Conservation (phyloP, 2,888 invertebrate genomes). For the Argyra leucocephala region DNA sequence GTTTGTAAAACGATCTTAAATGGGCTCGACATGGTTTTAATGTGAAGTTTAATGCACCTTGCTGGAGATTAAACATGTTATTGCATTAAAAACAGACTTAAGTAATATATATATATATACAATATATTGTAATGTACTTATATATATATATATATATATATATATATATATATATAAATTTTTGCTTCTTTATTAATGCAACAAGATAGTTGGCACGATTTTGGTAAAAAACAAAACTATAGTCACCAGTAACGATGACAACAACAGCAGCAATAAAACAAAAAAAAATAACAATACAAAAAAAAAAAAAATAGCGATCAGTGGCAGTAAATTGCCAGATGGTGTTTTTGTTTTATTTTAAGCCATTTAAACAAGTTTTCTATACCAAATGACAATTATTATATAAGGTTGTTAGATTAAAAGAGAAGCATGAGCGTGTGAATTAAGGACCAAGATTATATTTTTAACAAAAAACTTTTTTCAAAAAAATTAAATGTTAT, state of each 20-base stretch:
- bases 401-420: neutral
- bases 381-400: neutral
- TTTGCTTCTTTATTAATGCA: neutral
- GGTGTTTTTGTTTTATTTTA: neutral
- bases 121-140: no score
- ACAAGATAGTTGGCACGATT: slow-evolving; percentile 6
- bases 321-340: neutral
- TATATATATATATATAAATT: neutral
- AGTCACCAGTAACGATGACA: neutral
- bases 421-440: neutral
- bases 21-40: slow-evolving; percentile 6
- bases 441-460: neutral
- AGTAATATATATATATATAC: no score
- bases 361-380: neutral
- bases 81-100: no score
- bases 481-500: neutral
- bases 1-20: neutral
- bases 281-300: neutral
- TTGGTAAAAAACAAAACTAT: neutral
- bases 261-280: neutral
- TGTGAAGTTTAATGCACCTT: slow-evolving; percentile 6
- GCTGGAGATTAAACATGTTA: neutral
- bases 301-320: neutral
- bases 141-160: no score
- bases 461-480: neutral